A percentile compares a stretch with the other conserved stretches of the same genome.
Evolutionary conservation across 2,888 invertebrate genomes (phyloP).

Genomic region (Drosophila suboccidentalis): DNA sequence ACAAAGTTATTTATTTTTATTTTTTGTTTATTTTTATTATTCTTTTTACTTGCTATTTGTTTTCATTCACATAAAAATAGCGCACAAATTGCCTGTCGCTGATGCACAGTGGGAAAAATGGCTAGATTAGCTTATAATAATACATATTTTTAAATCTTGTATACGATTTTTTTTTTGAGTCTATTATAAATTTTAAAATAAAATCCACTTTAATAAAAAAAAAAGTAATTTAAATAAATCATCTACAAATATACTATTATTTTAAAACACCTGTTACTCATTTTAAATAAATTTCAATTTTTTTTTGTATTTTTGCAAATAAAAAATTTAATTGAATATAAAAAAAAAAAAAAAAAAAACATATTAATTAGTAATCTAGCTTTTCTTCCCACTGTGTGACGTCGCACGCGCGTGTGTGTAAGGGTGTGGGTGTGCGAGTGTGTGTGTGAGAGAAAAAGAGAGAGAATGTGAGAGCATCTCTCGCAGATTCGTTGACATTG

Average conservation of each 20-base stretch:
- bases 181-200: neutral
- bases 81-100: slow-evolving; percentile 68
- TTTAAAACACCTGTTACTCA: neutral
- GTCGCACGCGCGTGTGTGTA: slow-evolving; percentile 35
- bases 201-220: too few relatives aligned
- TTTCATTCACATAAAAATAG: slow-evolving; percentile 76
- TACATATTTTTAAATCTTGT: neutral
- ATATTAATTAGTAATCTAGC: neutral
- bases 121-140: neutral
- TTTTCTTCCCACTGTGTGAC: neutral
- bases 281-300: too few relatives aligned
- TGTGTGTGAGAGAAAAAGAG: slow-evolving; percentile 1
- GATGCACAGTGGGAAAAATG: slow-evolving; percentile 23
- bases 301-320: too few relatives aligned
- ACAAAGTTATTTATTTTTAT: slow-evolving; percentile 7
- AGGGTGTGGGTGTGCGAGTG: slow-evolving; percentile 11
- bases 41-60: slow-evolving; percentile 54
- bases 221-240: too few relatives aligned
- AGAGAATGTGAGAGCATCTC: slow-evolving; percentile 8
- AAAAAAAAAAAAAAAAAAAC: neutral
- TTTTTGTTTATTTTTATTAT: neutral
- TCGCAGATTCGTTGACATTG: slow-evolving; percentile 54
- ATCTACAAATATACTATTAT: neutral
- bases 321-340: neutral
- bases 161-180: neutral